phyloP scores from a whole-genome alignment of 2,888 invertebrate genomes.

The Saturnia pavonia region DNA sequence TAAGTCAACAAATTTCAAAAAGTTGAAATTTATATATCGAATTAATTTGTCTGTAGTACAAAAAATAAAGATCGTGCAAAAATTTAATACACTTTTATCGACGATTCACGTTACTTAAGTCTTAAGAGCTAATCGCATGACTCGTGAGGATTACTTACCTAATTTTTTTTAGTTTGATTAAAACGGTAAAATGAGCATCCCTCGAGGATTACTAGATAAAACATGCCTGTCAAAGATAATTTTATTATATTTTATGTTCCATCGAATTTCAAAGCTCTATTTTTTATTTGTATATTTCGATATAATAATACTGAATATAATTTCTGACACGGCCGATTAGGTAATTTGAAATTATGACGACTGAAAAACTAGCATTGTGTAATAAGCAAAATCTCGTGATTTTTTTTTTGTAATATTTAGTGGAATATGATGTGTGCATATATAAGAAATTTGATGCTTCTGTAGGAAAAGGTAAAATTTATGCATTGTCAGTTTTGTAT shows the following conservation, averaged over 20 bases:
- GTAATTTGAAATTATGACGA: no score
- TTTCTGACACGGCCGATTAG: no score
- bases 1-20: no score
- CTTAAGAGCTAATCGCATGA: slow-evolving; percentile 2
- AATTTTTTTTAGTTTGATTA: not conserved
- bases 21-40: not conserved
- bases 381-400: not conserved
- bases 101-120: not conserved
- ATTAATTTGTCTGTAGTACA: not conserved
- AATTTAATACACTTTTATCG: slow-evolving; percentile 27
- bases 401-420: not conserved
- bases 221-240: not conserved
- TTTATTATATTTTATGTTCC: no score
- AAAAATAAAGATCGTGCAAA: not conserved
- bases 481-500: not conserved
- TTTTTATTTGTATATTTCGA: no score
- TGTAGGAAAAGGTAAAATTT: not conserved
- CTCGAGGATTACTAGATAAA: not conserved
- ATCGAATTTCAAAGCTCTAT: no score
- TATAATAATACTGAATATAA: no score
- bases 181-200: not conserved
- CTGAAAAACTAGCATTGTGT: not conserved
- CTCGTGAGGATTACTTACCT: not conserved
- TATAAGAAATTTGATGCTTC: no score
- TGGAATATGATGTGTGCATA: no score